Conservation (phyloP, 2,888 invertebrate species). For the Apamea anceps region DNA sequence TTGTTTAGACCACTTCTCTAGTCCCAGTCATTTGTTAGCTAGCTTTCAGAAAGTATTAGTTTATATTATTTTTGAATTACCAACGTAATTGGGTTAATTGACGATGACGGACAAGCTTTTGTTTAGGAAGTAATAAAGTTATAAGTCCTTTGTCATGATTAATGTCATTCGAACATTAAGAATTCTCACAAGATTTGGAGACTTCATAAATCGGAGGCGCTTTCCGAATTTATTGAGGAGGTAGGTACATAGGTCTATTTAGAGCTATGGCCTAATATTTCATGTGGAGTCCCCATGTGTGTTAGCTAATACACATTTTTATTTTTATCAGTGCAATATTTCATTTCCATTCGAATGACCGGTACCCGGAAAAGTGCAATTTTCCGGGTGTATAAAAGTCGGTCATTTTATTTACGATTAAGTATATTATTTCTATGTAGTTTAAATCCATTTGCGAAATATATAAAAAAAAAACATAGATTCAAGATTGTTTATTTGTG, state of each 20-base stretch:
- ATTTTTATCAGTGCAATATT: conserved; percentile 42
- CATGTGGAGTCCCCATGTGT: conserved; percentile 19
- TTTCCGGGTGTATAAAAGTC: conserved; percentile 37
- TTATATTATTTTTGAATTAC: conserved; percentile 16
- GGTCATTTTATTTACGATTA: neutral
- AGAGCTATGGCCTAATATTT: conserved; percentile 12
- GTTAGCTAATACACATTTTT: conserved; percentile 37
- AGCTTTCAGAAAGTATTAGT: conserved; percentile 3
- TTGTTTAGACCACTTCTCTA: conserved; percentile 31
- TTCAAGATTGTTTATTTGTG: too few species aligned
- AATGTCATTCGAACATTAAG: conserved; percentile 3
- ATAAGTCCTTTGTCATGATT: conserved; percentile 26
- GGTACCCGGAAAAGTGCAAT: conserved; percentile 34
- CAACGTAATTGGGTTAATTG: conserved; percentile 37
- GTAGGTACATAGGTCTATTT: neutral
- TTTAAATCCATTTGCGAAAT: neutral
- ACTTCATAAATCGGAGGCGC: neutral
- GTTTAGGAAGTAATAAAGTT: conserved; percentile 32
- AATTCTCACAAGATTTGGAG: neutral
- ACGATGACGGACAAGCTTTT: conserved; percentile 26
- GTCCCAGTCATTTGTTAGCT: conserved; percentile 21
- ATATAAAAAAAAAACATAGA: neutral
- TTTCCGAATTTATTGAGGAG: neutral
- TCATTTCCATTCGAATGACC: conserved; percentile 43
- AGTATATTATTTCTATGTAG: neutral